Evolutionary conservation across 1,140 invertebrate genomes (phyloP), one percentile per base, ranked within the genome.

Genomic region (Plectrocnemia conspersa): DNA sequence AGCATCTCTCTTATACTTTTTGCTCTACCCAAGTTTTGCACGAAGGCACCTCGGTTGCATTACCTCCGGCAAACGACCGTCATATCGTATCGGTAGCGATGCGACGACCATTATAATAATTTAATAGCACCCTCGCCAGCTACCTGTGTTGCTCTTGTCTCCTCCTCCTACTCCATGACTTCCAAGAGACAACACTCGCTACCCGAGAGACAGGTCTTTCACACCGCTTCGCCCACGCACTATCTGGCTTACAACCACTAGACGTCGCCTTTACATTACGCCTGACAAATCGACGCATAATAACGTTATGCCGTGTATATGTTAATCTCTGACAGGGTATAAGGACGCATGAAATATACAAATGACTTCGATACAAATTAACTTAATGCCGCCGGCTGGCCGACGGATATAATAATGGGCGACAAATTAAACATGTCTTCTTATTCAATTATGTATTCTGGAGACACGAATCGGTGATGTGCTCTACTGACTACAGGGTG

Each of bases 291-390:
- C 25, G 44, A n/a, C 25, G 11, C 15, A 23, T 32, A 47, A 47
- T 32, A 23, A 47, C 23, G 10, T 4, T n/a, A 23, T 19, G 25
- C 44, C 19, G 24, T 32, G 5, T 47, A 32, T 47, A 47, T 47
- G 44, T 47, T 47, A 47, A 47, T 47, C 25, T 47, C 24, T 32
- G 44, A 47, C 44, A 47, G 44, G 29, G 44, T 32, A 24, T 23
- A 23, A 47, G 25, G 23, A 23, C 44, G 44, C 23, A 42, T 22
- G 7, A 42, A 42, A 18, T 42, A 19, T 45, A 19, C n/a, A n/a
- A 2, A 23, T 45, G 21, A 7, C 22, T 45, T 16, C 22, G 10
- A 19, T 23, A 45, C 42, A 45, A 45, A 45, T 45, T 45, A 23
- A 45, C 35, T 38, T 16, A 38, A 38, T 38, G n/a, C n/a, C n/a